Conservation (phyloP, 2,797 vertebrate genomes). For the Harpagifer antarcticus region DNA sequence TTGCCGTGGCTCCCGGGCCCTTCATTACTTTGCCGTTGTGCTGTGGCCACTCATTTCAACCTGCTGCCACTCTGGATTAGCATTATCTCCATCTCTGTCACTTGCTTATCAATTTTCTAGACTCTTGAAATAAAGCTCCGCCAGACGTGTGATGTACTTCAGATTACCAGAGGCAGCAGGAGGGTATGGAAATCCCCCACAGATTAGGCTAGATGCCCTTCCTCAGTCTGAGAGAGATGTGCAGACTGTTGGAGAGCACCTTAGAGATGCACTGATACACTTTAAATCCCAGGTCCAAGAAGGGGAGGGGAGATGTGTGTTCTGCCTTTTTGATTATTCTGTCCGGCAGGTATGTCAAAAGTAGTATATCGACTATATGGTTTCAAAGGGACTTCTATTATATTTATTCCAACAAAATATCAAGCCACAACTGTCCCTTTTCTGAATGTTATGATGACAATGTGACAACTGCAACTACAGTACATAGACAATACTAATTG, state of each 20-base stretch:
- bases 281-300: slow-evolving; percentile 34
- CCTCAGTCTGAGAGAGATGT: slow-evolving; percentile 54
- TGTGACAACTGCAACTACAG: background rate
- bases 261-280: slow-evolving; percentile 47
- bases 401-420: too few species aligned
- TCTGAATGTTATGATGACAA: background rate
- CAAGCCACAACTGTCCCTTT: background rate
- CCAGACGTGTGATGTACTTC: slow-evolving; percentile 74
- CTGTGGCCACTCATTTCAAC: slow-evolving; percentile 57
- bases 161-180: slow-evolving; percentile 72
- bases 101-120: slow-evolving; percentile 77
- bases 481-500: too few species aligned
- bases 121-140: slow-evolving; percentile 79
- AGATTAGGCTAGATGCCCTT: slow-evolving; percentile 77
- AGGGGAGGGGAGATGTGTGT: slow-evolving; percentile 17
- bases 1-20: slow-evolving; percentile 51
- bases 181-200: slow-evolving; percentile 75
- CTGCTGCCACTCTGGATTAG: slow-evolving; percentile 70
- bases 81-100: slow-evolving; percentile 77
- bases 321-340: background rate
- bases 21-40: slow-evolving; percentile 64
- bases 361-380: background rate
- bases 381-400: background rate
- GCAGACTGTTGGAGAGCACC: slow-evolving; percentile 52
- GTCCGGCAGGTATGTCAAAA: background rate